Evolutionary conservation across 2,888 invertebrate genomes (phyloP).

Genomic region (Chymomyza procnemis): DNA sequence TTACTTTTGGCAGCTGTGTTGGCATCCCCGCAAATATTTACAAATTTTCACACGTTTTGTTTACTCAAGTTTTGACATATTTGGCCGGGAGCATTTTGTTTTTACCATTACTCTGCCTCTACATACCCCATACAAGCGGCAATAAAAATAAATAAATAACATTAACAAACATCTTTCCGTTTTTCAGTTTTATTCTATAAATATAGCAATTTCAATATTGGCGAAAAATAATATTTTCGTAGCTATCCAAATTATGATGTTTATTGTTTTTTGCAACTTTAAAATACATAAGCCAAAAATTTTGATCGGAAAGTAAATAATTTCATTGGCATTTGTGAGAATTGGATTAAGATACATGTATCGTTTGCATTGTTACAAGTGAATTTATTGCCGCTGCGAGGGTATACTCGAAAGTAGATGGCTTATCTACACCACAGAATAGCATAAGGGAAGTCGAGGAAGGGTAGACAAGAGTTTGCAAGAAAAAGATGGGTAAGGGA

Average conservation of each 20-base stretch:
- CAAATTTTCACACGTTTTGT: slow-evolving; percentile 55
- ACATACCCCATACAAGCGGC: background rate
- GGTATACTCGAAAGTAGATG: too few relatives aligned
- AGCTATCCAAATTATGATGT: background rate
- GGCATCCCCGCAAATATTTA: slow-evolving; percentile 51
- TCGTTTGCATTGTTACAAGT: too few relatives aligned
- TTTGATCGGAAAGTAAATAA: background rate
- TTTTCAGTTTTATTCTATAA: background rate
- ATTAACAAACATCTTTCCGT: slow-evolving; percentile 3
- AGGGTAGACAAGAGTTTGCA: too few relatives aligned
- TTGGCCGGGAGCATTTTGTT: slow-evolving; percentile 23
- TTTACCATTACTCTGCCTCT: background rate
- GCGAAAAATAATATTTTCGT: background rate
- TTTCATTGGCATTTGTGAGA: background rate
- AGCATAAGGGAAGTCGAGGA: too few relatives aligned
- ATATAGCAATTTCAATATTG: background rate
- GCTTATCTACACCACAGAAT: too few relatives aligned
- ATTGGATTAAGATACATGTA: background rate
- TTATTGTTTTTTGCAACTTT: background rate
- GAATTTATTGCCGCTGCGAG: too few relatives aligned
- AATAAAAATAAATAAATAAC: slow-evolving; percentile 3
- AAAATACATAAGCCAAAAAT: too few relatives aligned
- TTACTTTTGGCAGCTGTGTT: slow-evolving; percentile 2
- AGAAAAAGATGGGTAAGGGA: too few relatives aligned
- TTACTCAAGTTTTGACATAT: slow-evolving; percentile 49